These are phyloP conservation scores for Tribolium castaneum DNA, from an alignment of 1,140 invertebrate genomes.

Conservation along the genomic window DNA sequence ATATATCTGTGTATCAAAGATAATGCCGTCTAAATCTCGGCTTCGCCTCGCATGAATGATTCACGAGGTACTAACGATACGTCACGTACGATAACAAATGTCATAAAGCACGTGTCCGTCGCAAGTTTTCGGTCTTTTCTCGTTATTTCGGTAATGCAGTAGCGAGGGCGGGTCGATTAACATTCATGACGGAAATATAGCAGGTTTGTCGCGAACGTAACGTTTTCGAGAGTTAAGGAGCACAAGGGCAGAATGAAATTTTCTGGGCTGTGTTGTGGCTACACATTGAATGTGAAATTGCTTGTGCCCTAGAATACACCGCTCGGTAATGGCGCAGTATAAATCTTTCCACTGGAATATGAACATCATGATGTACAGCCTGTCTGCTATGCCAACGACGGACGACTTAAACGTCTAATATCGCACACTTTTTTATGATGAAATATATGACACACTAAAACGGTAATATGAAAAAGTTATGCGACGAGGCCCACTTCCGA, in stretches of 20 bases:
- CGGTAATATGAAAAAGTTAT: conserved; percentile 38
- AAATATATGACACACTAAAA: conserved; percentile 42
- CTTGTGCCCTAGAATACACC: conserved; percentile 43
- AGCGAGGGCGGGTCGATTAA: conserved; percentile 9
- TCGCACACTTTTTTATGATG: conserved; percentile 41
- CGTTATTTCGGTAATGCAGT: neutral
- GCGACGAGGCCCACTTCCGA: conserved; percentile 2
- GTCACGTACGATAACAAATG: conserved; percentile 22
- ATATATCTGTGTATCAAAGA: conserved; percentile 25
- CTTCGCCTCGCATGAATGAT: conserved; percentile 7
- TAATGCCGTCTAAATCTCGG: neutral
- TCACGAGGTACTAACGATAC: conserved; percentile 25
- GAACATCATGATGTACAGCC: conserved; percentile 50
- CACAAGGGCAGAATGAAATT: conserved; percentile 43
- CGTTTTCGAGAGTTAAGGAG: conserved; percentile 27
- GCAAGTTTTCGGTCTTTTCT: neutral
- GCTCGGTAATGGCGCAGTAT: conserved; percentile 46
- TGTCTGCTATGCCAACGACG: conserved; percentile 41
- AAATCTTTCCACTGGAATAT: conserved; percentile 49
- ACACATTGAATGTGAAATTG: conserved; percentile 50
- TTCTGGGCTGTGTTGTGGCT: conserved; percentile 44
- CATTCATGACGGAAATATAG: conserved; percentile 34
- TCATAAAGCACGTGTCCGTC: neutral
- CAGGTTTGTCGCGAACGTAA: conserved; percentile 32
- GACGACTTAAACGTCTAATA: conserved; percentile 47